Base-by-base conservation (phyloP, 2,113 vertebrate genomes). In the Pantherophis guttatus region DNA sequence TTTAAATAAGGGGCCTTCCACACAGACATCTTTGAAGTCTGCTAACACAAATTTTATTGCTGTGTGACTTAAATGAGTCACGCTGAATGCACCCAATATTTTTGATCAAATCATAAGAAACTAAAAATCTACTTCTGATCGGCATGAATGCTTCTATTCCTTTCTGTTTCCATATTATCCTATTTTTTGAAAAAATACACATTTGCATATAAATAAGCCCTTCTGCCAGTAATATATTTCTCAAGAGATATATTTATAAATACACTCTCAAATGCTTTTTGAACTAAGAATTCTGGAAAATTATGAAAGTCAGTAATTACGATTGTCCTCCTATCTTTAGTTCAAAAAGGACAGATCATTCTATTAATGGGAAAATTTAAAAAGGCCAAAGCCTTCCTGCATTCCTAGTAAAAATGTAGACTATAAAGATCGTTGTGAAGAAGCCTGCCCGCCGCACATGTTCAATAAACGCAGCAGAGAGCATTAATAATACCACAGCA, bases 401-500 rank as follows among this genome's bases (percentile, higher is more conserved):
- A 23, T 23, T 33, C 17, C 5, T 1, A 48, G 9, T 52, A 57
- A 62, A 50, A 52, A 55, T 29, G 26, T 44, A 26, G 33, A 57
- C 55, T 48, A 4, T 91, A 44, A 85, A 86, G 21, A 53, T 9
- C 13, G 17, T 23, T 54, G 50, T 81, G 54, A 91, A 13, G 10
- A 52, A 58, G 33, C 24, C 54, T 39, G 12, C 39, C 75, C 3
- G 54, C 52, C 53, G 7, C n/a, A 55, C 70, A 53, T 0, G 0
- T 93, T 81, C 15, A 93, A 87, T 10, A 93, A 81, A 24, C 88
- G 94, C 87, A 52, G 87, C 92, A 2, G 33, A n/a, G 33, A 94
- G 9, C 15, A 15, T 87, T 55, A 95, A 75, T 86, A n/a, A 91
- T 23, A 62, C 33, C 33, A 8, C 52, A 53, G 65, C 6, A 13